Evolutionary conservation across 2,797 vertebrate genomes (phyloP).

Genomic region (Nyctibius grandis): DNA sequence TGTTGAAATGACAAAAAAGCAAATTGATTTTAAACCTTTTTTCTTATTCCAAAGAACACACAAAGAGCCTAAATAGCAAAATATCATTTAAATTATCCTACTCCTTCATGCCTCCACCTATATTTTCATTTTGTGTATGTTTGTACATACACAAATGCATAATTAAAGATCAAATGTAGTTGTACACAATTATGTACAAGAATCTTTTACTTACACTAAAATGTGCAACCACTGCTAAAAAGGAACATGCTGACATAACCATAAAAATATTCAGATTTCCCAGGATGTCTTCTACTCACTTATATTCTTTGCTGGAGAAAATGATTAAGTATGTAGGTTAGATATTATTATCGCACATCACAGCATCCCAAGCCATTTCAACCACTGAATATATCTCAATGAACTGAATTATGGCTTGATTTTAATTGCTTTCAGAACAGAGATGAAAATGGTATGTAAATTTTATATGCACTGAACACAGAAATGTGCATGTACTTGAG

Average conservation of each 20-base stretch:
- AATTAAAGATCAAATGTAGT: neutral
- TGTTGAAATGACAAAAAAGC: neutral
- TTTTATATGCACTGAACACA: neutral
- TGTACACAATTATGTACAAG: neutral
- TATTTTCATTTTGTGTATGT: neutral
- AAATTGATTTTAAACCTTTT: neutral
- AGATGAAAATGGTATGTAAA: rapidly evolving
- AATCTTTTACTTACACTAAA: neutral
- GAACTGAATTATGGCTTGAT: neutral
- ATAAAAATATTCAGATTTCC: neutral
- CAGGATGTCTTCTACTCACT: neutral
- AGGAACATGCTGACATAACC: neutral
- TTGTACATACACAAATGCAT: neutral
- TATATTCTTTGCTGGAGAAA: neutral
- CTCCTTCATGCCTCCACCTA: neutral
- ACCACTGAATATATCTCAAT: neutral
- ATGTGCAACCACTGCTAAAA: neutral
- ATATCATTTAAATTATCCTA: neutral
- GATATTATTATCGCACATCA: rapidly evolving
- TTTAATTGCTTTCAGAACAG: neutral
- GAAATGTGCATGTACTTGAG: no score
- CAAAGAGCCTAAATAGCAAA: neutral
- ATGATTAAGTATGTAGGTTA: rapidly evolving
- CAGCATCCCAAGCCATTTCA: neutral
- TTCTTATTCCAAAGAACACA: neutral